Conservation (phyloP, 2,113 vertebrate species). For the Sula dactylatra region DNA sequence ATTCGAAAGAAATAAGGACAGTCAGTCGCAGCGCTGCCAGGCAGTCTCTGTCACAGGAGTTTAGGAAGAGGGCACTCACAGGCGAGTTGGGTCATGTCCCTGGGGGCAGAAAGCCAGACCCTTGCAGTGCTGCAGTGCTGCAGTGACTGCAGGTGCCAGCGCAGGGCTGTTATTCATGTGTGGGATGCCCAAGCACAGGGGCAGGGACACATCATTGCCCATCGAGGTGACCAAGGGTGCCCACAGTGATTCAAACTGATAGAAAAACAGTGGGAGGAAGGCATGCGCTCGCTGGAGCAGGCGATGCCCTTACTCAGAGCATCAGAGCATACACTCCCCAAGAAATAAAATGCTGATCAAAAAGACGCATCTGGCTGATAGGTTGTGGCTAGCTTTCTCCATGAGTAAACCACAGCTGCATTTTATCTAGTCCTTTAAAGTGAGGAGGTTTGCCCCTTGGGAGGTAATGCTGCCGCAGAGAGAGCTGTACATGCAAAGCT, state of each 20-base stretch:
- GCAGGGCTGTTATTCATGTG: not conserved
- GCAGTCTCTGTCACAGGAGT: not conserved
- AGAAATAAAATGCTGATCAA: not conserved
- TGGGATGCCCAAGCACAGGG: not conserved
- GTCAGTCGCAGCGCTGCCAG: not conserved
- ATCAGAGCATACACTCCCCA: not conserved
- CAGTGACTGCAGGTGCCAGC: not conserved
- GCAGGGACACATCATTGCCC: accelerated
- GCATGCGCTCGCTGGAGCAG: accelerated
- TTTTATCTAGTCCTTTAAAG: not conserved
- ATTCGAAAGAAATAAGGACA: not conserved
- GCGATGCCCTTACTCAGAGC: accelerated
- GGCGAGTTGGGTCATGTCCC: accelerated
- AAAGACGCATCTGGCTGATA: not conserved
- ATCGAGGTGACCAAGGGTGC: accelerated
- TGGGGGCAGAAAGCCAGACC: not conserved
- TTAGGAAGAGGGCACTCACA: not conserved
- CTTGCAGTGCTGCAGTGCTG: not conserved
- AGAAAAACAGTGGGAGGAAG: not conserved
- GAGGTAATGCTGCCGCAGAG: accelerated
- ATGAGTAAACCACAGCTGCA: not conserved
- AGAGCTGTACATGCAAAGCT: not conserved
- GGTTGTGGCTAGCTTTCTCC: not conserved
- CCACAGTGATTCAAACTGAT: accelerated
- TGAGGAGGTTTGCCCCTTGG: not conserved